A percentile compares a stretch with the other conserved stretches of the same genome.
These are phyloP conservation scores for Danaus plexippus DNA, from an alignment of 1,140 invertebrate species.

Conservation along the genomic window DNA sequence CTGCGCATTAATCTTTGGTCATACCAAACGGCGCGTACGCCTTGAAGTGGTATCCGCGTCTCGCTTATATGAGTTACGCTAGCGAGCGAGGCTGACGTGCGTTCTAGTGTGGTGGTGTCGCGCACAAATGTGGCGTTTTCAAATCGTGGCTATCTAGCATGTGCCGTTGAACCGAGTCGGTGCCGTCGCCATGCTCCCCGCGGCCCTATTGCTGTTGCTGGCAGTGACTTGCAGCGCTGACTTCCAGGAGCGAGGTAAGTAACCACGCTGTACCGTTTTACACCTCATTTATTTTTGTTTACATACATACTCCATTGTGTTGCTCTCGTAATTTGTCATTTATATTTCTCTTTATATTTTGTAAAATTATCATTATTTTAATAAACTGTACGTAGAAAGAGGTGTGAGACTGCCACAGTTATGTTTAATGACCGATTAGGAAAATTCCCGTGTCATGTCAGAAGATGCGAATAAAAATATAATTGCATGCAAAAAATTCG, in stretches of 20 bases:
- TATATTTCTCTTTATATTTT: too few species aligned
- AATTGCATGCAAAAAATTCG: conserved; percentile 20
- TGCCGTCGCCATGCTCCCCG: conserved; percentile 40
- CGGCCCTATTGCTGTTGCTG: conserved; percentile 30
- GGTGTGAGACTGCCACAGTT: too few species aligned
- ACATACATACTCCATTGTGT: too few species aligned
- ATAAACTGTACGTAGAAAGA: too few species aligned
- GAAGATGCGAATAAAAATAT: conserved; percentile 7
- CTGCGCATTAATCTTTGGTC: conserved; percentile 28
- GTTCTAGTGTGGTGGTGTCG: conserved; percentile 16
- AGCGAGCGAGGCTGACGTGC: conserved; percentile 40
- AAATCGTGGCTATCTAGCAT: conserved; percentile 39
- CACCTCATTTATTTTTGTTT: too few species aligned
- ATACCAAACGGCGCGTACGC: conserved; percentile 33
- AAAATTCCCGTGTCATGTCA: conserved; percentile 2
- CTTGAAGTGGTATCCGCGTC: conserved; percentile 15
- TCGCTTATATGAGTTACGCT: conserved; percentile 40
- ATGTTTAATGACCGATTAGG: background rate
- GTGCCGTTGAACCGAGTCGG: conserved; percentile 34
- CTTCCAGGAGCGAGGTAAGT: conserved; percentile 54
- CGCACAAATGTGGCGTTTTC: conserved; percentile 20
- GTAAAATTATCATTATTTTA: too few species aligned
- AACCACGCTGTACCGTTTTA: too few species aligned
- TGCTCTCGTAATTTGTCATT: too few species aligned
- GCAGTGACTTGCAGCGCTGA: conserved; percentile 36